phyloP scores from a whole-genome alignment of 92 coral and sea anemone genomes.

The Zoanthus solanderi region DNA sequence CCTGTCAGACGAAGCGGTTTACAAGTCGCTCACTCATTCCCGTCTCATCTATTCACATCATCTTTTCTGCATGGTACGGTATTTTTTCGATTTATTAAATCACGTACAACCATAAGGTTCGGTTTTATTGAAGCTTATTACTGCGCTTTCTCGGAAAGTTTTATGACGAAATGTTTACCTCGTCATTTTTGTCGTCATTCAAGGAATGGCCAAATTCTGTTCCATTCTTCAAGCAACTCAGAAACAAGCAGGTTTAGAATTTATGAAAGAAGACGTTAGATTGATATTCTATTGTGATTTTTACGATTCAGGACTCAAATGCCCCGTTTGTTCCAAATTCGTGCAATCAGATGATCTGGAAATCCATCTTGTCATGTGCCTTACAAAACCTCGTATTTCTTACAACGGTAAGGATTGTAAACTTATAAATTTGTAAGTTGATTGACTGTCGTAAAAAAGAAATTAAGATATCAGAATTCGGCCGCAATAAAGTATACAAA shows the following conservation, averaged over 20 bases:
- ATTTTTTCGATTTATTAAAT: slow-evolving; percentile 1
- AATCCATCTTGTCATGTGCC: slow-evolving; percentile 94
- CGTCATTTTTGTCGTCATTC: slow-evolving; percentile 31
- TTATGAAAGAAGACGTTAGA: not conserved
- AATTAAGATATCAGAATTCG: not conserved
- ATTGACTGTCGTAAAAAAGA: slow-evolving; percentile 9
- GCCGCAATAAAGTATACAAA: not conserved
- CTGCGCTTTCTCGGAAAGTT: not conserved
- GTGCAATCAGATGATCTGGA: slow-evolving; percentile 94
- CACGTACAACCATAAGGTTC: slow-evolving; percentile 1
- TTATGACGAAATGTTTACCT: slow-evolving; percentile 4
- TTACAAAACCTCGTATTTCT: slow-evolving; percentile 98
- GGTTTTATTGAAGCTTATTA: not conserved
- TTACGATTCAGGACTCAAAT: slow-evolving; percentile 82
- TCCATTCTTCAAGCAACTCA: slow-evolving; percentile 12
- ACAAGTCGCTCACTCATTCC: slow-evolving; percentile 91
- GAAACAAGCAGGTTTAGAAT: not conserved
- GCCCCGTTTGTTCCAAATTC: slow-evolving; percentile 98
- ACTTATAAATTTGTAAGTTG: not conserved
- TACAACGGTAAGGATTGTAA: slow-evolving; percentile 86
- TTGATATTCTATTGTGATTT: slow-evolving; percentile 29
- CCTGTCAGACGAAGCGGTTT: slow-evolving; percentile 74
- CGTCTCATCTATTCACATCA: slow-evolving; percentile 86
- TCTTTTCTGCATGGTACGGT: slow-evolving; percentile 64
- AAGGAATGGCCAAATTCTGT: slow-evolving; percentile 32